Evolutionary conservation across 1,140 invertebrate species (phyloP).

Genomic region (Drosophila ohnishii): DNA sequence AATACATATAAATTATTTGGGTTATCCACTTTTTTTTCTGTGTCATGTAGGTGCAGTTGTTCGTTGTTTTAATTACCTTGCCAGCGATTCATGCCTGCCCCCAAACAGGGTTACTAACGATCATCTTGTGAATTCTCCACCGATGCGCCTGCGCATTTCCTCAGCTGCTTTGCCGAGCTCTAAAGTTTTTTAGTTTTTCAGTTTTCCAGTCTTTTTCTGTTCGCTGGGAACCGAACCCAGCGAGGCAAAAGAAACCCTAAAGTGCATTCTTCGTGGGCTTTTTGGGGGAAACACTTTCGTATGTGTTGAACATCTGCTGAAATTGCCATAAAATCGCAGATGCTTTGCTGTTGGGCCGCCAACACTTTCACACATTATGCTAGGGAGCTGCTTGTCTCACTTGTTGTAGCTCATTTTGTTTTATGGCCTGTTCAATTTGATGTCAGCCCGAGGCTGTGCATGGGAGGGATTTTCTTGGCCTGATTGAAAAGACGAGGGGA

Average conservation of each 20-base stretch:
- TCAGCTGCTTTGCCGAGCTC: constrained; percentile 21
- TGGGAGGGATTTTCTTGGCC: constrained; percentile 7
- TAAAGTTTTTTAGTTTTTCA: constrained; percentile 25
- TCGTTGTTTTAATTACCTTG: constrained; percentile 54
- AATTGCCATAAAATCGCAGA: constrained; percentile 53
- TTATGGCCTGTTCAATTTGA: constrained; percentile 54
- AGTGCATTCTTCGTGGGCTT: constrained; percentile 54
- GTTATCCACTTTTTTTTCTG: background rate
- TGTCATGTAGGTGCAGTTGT: constrained; percentile 29
- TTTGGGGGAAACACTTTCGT: constrained; percentile 17
- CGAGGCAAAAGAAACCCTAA: constrained; percentile 34
- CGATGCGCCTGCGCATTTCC: constrained; percentile 49
- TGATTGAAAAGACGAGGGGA: constrained; percentile 18
- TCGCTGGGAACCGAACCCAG: constrained; percentile 18
- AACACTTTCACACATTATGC: constrained; percentile 62
- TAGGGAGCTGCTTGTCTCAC: constrained; percentile 20
- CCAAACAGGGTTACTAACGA: constrained; percentile 44
- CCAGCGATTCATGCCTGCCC: constrained; percentile 37
- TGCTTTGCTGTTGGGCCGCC: constrained; percentile 30
- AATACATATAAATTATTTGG: background rate
- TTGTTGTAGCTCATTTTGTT: constrained; percentile 52
- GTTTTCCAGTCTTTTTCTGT: constrained; percentile 15
- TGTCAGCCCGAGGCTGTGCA: constrained; percentile 21
- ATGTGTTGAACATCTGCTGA: constrained; percentile 54
- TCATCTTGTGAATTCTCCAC: constrained; percentile 52